Evolutionary conservation across 2,113 vertebrate genomes (phyloP).

Genomic region (Oreochromis tanganicae): DNA sequence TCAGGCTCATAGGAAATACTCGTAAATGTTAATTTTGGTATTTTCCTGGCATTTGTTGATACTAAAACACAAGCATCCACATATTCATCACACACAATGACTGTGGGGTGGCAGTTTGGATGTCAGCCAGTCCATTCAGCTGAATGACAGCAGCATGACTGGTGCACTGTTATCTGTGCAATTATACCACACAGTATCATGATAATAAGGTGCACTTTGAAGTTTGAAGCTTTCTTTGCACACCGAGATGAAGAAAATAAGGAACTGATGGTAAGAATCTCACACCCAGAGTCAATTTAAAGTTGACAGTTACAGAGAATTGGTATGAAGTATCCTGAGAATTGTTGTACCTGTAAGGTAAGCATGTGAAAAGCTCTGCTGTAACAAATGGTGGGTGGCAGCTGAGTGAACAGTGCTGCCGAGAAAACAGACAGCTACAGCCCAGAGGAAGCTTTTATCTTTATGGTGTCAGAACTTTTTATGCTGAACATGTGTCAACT

Average conservation of each 20-base stretch:
- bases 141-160: slow-evolving; percentile 12
- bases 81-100: neutral
- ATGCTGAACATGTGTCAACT: slow-evolving; percentile 2
- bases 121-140: neutral
- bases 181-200: neutral
- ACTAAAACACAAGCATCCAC: neutral
- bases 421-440: slow-evolving; percentile 9
- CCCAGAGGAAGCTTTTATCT: slow-evolving; percentile 22
- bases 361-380: neutral
- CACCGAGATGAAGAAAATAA: neutral
- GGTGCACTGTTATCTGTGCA: neutral
- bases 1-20: neutral
- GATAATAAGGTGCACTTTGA: neutral
- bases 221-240: neutral
- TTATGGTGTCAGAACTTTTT: slow-evolving; percentile 10
- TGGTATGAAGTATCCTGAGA: slow-evolving; percentile 5
- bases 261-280: neutral
- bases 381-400: slow-evolving; percentile 30
- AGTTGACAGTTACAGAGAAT: slow-evolving; percentile 25
- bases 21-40: neutral
- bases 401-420: slow-evolving; percentile 23
- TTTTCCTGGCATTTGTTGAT: neutral
- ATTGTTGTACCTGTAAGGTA: slow-evolving; percentile 21
- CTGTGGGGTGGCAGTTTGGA: neutral
- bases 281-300: slow-evolving; percentile 29